A percentile compares a stretch with the other conserved stretches of the same genome.
Conservation (phyloP, 2,113 vertebrate species). For the Catagonus wagneri region DNA sequence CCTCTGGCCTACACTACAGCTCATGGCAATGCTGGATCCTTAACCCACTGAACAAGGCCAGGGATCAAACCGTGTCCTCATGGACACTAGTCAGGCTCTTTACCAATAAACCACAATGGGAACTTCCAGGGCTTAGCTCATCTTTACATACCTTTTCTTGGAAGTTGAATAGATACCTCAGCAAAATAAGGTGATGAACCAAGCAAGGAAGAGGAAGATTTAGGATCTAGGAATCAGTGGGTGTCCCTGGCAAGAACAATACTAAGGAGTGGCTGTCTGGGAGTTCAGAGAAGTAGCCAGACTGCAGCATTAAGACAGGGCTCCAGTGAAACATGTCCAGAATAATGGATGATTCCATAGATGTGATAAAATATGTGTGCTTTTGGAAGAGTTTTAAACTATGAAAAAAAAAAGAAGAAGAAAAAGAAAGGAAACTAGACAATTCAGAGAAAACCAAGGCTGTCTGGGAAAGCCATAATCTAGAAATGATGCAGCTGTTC, state of each 20-base stretch:
- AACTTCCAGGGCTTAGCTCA: background rate
- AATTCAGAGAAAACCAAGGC: background rate
- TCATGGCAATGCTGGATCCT: too few species aligned
- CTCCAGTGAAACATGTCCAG: background rate
- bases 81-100: too few species aligned
- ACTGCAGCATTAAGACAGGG: background rate
- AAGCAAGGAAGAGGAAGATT: conserved; percentile 44
- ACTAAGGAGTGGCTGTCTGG: background rate
- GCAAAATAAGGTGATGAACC: background rate
- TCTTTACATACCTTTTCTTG: background rate
- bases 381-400: background rate
- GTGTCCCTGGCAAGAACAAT: background rate
- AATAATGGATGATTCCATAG: background rate
- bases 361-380: background rate
- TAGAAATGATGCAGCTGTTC: background rate
- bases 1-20: too few species aligned
- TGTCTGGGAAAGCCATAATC: background rate
- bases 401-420: background rate
- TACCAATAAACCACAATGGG: too few species aligned
- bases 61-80: too few species aligned
- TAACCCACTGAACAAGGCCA: too few species aligned
- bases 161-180: background rate
- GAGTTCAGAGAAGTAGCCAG: background rate
- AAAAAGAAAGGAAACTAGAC: background rate
- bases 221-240: background rate